A percentile compares a stretch with the other conserved stretches of the same genome.
Conservation (phyloP, 2,113 vertebrate species). For the Alaudala cheleensis region DNA sequence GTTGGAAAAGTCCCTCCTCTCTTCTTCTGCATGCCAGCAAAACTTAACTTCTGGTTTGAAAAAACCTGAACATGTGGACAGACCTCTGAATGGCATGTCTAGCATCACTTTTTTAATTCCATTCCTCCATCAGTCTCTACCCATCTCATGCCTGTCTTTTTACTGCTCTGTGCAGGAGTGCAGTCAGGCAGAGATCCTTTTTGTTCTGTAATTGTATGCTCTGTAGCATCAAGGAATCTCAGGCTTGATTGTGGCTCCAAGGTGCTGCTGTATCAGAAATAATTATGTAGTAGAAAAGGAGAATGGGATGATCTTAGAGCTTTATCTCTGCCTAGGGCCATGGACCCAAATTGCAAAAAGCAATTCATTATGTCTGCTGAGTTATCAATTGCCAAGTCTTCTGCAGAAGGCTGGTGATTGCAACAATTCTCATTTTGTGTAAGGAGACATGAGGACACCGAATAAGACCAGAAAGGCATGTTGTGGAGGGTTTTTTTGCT, state of each 20-base stretch:
- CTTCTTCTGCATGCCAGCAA: neutral
- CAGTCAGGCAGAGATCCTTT: neutral
- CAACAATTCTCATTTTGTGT: neutral
- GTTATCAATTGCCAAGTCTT: neutral
- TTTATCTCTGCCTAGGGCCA: neutral
- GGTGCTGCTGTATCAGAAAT: neutral
- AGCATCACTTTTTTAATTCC: neutral
- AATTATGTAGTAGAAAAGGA: neutral
- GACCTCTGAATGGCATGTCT: neutral
- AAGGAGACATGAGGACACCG: neutral
- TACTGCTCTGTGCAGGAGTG: neutral
- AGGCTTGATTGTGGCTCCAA: neutral
- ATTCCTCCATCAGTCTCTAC: neutral
- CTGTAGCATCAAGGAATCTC: neutral
- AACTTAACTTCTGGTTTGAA: neutral
- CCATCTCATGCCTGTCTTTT: neutral
- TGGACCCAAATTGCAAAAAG: neutral
- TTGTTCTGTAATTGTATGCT: neutral
- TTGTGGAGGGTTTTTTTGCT: neutral
- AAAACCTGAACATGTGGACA: neutral
- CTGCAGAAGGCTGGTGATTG: neutral
- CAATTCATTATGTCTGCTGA: neutral
- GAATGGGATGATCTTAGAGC: neutral
- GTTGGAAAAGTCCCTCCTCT: neutral
- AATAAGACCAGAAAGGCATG: neutral